phyloP scores from a whole-genome alignment of 1,140 invertebrate genomes.

The Thereuonema tuberculata region DNA sequence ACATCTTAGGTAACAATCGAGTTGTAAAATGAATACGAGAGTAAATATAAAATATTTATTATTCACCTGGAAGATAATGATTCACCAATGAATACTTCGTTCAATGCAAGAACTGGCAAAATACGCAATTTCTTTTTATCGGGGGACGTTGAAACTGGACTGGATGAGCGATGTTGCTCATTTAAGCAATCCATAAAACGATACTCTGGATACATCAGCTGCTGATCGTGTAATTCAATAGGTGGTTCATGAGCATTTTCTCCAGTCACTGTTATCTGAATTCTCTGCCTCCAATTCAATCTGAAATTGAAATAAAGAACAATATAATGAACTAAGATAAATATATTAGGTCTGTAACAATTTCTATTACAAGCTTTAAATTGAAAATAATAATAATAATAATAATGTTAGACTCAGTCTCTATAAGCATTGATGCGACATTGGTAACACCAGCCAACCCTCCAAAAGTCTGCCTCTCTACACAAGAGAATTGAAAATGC shows the following conservation, averaged over 20 bases:
- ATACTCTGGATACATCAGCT: conserved; percentile 38
- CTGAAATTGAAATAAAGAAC: conserved; percentile 24
- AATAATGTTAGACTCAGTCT: no score
- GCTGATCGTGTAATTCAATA: conserved; percentile 52
- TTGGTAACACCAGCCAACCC: no score
- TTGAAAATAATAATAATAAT: no score
- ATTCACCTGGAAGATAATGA: conserved; percentile 60
- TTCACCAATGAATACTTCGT: conserved; percentile 94
- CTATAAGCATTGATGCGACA: no score
- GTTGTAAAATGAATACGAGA: neutral
- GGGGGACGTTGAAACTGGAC: conserved; percentile 9
- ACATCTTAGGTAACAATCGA: no score
- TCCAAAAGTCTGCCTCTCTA: no score
- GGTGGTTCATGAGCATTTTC: conserved; percentile 40
- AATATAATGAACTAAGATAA: neutral
- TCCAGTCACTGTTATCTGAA: conserved; percentile 68
- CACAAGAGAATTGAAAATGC: no score
- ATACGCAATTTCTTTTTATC: conserved; percentile 23
- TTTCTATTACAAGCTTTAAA: neutral
- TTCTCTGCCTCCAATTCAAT: conserved; percentile 71
- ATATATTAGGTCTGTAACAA: neutral
- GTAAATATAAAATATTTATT: neutral
- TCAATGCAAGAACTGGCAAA: conserved; percentile 61
- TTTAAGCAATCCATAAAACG: conserved; percentile 39
- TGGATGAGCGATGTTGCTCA: conserved; percentile 29